Percentiles rank a stretch among this genome's conserved stretches.
Conservation (phyloP, 2,797 vertebrate species). For the Alauda arvensis region DNA sequence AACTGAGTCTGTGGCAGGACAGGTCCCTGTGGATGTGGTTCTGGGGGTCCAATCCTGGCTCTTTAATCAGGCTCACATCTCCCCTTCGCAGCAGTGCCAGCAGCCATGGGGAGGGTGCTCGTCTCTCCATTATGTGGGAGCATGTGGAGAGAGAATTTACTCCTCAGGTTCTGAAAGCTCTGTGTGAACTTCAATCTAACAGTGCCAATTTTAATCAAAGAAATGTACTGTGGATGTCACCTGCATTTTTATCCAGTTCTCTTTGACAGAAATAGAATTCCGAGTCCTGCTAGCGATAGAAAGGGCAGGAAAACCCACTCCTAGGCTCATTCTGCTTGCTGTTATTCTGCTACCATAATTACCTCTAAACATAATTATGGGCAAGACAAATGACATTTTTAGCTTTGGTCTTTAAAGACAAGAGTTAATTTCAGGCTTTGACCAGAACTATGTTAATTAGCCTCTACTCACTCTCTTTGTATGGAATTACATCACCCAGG, state of each 20-base stretch:
- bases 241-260: constrained; percentile 55
- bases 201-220: constrained; percentile 55
- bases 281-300: constrained; percentile 14
- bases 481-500: constrained; percentile 58
- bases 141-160: constrained; percentile 6
- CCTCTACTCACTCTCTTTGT: constrained; percentile 41
- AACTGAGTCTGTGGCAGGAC: neutral
- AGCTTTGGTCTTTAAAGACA: constrained; percentile 68
- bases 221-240: constrained; percentile 27
- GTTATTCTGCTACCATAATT: constrained; percentile 63
- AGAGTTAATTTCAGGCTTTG: constrained; percentile 73
- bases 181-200: constrained; percentile 13
- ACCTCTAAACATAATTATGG: constrained; percentile 71
- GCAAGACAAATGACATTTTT: constrained; percentile 70
- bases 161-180: neutral
- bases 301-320: constrained; percentile 25
- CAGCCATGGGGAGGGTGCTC: neutral
- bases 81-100: neutral
- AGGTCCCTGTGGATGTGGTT: neutral
- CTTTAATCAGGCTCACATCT: neutral
- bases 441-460: constrained; percentile 76
- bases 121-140: neutral
- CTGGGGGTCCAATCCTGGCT: neutral
- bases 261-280: constrained; percentile 47
- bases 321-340: constrained; percentile 51